These are phyloP conservation scores for Oikopleura vanhoeffeni DNA, from an alignment of 23 tunicate species.

Conservation along the genomic window DNA sequence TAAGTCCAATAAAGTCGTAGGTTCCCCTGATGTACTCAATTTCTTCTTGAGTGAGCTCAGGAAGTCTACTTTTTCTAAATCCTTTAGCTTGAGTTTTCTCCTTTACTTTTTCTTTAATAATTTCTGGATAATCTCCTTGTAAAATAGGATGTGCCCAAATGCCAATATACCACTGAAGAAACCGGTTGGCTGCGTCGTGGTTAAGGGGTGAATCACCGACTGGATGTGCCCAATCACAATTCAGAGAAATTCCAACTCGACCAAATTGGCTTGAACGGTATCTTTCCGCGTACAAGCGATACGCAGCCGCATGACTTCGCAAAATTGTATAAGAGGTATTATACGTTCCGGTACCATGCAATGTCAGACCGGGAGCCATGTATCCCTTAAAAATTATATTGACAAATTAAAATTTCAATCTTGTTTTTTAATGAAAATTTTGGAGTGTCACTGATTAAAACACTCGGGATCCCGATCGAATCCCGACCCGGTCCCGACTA, in stretches of 20 bases:
- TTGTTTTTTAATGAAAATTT: too few species aligned
- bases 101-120: background rate
- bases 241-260: conserved; percentile 51
- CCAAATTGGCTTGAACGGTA: conserved; percentile 34
- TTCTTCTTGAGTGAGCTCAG: conserved; percentile 48
- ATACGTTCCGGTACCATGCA: background rate
- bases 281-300: conserved; percentile 30
- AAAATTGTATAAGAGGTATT: background rate
- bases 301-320: background rate
- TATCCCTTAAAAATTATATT: too few species aligned
- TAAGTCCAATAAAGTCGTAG: conserved; percentile 61
- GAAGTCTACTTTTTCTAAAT: conserved; percentile 27
- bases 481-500: too few species aligned
- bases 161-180: background rate
- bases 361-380: background rate
- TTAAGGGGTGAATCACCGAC: background rate
- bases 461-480: too few species aligned
- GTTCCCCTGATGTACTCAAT: conserved; percentile 29
- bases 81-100: background rate
- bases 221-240: conserved; percentile 60
- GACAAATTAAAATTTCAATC: too few species aligned
- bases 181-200: background rate
- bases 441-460: too few species aligned
- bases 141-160: background rate
- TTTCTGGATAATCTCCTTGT: background rate